phyloP scores from a whole-genome alignment of 30 jellyfish, hydroid and myxozoan genomes.

The Chrysaora quinquecirrha region DNA sequence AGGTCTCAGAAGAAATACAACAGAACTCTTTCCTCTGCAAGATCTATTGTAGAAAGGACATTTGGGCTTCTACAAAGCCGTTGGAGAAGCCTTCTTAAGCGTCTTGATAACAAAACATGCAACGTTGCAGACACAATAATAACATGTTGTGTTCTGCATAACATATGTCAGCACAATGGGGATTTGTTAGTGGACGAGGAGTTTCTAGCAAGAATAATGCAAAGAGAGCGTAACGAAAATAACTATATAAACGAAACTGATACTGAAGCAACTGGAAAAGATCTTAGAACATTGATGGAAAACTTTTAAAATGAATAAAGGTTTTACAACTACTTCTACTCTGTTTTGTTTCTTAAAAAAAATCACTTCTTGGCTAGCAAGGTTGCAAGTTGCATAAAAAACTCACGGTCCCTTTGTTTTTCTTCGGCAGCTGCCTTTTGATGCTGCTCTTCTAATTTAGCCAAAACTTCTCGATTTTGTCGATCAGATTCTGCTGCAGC shows the following conservation, averaged over 20 bases:
- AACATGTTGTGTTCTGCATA: background rate
- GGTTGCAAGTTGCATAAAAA: too few relatives aligned
- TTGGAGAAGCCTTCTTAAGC: conserved; percentile 58
- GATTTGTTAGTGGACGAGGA: background rate
- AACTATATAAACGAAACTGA: background rate
- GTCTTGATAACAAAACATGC: conserved; percentile 11
- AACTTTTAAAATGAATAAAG: background rate
- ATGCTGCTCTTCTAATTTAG: too few relatives aligned
- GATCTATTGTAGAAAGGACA: too few relatives aligned
- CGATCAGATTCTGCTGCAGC: too few relatives aligned
- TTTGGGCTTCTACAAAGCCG: conserved; percentile 59
- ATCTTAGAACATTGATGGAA: background rate
- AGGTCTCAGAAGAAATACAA: too few relatives aligned
- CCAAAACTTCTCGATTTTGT: too few relatives aligned
- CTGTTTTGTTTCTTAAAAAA: too few relatives aligned
- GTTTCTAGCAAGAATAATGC: background rate
- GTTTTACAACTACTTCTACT: too few relatives aligned
- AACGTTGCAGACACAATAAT: conserved; percentile 5
- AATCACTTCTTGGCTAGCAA: too few relatives aligned
- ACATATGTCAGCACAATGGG: background rate
- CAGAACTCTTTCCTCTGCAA: too few relatives aligned
- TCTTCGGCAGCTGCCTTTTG: too few relatives aligned
- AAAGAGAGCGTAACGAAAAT: background rate
- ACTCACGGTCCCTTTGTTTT: too few relatives aligned
- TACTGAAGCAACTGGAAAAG: background rate